Evolutionary conservation across 1,140 invertebrate species (phyloP).

Genomic region (Schlechtendalia chinensis): DNA sequence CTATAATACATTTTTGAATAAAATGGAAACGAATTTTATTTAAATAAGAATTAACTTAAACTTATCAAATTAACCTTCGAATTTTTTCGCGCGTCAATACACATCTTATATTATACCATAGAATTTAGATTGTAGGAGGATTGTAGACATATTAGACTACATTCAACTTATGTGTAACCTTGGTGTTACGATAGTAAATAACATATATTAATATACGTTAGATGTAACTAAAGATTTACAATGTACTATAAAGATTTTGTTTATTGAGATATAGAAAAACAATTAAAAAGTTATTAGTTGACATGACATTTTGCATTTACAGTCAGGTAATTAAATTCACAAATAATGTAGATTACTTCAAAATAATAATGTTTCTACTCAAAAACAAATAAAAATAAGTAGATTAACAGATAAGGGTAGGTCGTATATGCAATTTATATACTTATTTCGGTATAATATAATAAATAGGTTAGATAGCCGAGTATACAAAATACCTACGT

Average conservation of each 20-base stretch:
- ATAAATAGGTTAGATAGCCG: too few relatives aligned
- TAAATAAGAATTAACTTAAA: background rate
- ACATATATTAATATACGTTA: background rate
- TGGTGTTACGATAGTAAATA: background rate
- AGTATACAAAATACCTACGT: too few relatives aligned
- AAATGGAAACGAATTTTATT: background rate
- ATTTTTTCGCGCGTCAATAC: background rate
- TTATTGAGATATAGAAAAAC: background rate
- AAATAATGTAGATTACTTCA: background rate
- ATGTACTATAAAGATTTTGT: background rate
- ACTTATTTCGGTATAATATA: background rate
- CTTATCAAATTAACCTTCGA: background rate
- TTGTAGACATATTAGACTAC: background rate
- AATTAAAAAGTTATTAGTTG: background rate
- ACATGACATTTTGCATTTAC: background rate
- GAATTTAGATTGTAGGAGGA: background rate
- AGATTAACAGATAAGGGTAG: background rate
- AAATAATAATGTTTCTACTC: background rate
- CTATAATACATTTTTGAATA: background rate
- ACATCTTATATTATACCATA: background rate
- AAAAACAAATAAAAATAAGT: background rate
- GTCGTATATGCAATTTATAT: background rate
- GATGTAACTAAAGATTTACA: background rate
- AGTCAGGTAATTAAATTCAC: background rate
- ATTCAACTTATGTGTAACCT: slow-evolving; percentile 22